Conservation (phyloP, 1,140 invertebrate genomes). For the Leptinotarsa undecemlineata region DNA sequence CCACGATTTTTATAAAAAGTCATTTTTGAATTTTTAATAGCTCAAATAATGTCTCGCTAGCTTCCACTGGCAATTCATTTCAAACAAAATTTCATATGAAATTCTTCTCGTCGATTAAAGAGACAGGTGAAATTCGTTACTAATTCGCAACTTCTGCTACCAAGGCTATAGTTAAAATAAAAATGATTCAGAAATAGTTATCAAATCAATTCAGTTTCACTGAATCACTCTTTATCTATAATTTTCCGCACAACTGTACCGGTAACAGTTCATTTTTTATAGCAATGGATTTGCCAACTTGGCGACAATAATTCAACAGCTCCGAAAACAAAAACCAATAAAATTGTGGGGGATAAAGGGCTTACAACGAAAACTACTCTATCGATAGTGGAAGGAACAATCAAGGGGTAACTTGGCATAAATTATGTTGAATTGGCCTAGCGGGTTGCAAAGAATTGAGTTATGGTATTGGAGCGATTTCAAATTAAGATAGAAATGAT, state of each 20-base stretch:
- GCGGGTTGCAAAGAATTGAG: not conserved
- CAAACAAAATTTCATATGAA: no score
- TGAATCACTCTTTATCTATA: not conserved
- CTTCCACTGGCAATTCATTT: no score
- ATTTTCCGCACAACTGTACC: slow-evolving; percentile 11
- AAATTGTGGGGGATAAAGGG: slow-evolving; percentile 18
- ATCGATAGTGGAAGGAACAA: slow-evolving; percentile 17
- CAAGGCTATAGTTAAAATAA: no score
- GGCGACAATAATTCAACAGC: slow-evolving; percentile 14
- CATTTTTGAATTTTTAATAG: no score
- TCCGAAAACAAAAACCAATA: slow-evolving; percentile 19
- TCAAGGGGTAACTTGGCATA: slow-evolving; percentile 22
- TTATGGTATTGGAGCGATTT: not conserved
- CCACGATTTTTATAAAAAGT: no score
- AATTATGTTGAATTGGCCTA: slow-evolving; percentile 14
- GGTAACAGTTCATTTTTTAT: slow-evolving; percentile 6
- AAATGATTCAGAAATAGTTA: no score
- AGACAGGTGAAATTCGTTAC: no score
- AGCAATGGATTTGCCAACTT: not conserved
- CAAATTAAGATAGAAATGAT: not conserved
- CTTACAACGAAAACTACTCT: slow-evolving; percentile 24
- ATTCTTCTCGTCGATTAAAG: no score
- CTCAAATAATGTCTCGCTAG: no score
- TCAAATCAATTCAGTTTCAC: not conserved
- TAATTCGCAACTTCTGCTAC: no score